Base-by-base conservation (phyloP, 2,797 vertebrate species). In the Myripristis jacobus region DNA sequence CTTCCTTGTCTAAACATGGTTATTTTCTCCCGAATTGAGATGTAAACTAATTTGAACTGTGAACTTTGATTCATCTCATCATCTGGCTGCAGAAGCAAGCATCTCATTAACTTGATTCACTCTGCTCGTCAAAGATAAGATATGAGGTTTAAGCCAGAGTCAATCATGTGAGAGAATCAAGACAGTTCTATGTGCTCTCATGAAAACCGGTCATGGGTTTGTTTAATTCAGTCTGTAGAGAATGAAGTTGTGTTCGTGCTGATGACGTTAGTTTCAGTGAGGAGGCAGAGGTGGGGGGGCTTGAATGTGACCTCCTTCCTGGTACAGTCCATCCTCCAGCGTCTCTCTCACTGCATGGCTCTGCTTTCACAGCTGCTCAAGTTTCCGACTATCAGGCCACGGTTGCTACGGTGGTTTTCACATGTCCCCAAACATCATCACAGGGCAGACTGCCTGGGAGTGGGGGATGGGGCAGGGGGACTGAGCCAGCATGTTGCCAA, bases 361-460 rank as follows among this genome's bases (percentile, higher is more conserved):
- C 44, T 89, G 85, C 80, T 89, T 88, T 85, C 64, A 87, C 86
- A 91, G 89, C 89, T 92, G 87, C 70, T 67, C 24, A 19, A 66
- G 73, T 83, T 84, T 86, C 75, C 43, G 0, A 62, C n/a, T 44
- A 47, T 65, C 56, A 29, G 13, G 13, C 19, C 27, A 13, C 36
- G 25, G 27, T 0, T 3, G 25, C 38, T 38, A 43, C 18, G 1
- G 19, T 11, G 8, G n/a, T 71, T 73, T 78, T 71, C 36, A 52
- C 24, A 59, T 76, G 75, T 78, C 43, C 64, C 60, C 52, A 75
- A 78, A 41, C 8, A 43, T 25, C 0, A 0, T 60, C 13, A 18
- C 0, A 2, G 62, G 48, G 44, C 19, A 47, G 24, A 44, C 6
- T 4, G 29, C 29, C 8, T 7, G 8, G 44, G 18, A 41, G 58